Percentiles rank a stretch among this genome's conserved stretches.
These are phyloP conservation scores for Masnerella sp. DNA, from an alignment of 2,888 invertebrate species.

Conservation along the genomic window DNA sequence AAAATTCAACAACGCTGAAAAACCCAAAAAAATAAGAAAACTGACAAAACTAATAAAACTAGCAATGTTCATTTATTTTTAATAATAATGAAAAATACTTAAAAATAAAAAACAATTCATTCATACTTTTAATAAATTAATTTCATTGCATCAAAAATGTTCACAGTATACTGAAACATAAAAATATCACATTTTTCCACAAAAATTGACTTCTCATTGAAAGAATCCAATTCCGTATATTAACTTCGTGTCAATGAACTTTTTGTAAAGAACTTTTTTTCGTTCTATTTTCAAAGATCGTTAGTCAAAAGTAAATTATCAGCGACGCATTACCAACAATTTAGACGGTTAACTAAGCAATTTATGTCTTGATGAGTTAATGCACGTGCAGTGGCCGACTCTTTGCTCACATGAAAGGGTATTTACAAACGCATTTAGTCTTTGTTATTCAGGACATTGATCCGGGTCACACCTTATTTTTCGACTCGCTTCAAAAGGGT, in stretches of 20 bases:
- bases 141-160: too few species aligned
- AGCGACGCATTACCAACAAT: slow-evolving; percentile 19
- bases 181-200: too few species aligned
- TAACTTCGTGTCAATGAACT: neutral
- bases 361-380: slow-evolving; percentile 53
- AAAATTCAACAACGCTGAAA: too few species aligned
- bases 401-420: slow-evolving; percentile 38
- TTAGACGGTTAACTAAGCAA: slow-evolving; percentile 45
- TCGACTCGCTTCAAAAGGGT: neutral
- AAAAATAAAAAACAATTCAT: too few species aligned
- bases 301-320: slow-evolving; percentile 25
- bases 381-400: slow-evolving; percentile 19
- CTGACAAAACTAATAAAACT: too few species aligned
- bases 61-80: too few species aligned
- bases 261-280: too few species aligned
- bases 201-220: neutral
- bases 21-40: too few species aligned
- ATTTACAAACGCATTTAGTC: slow-evolving; percentile 48
- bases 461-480: slow-evolving; percentile 41
- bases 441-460: slow-evolving; percentile 42
- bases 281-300: too few species aligned
- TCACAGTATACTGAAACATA: too few species aligned
- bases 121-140: too few species aligned
- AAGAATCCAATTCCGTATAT: neutral
- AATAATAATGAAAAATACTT: too few species aligned